Evolutionary conservation across 2,797 vertebrate species (phyloP).

Genomic region (Strix occidentalis): DNA sequence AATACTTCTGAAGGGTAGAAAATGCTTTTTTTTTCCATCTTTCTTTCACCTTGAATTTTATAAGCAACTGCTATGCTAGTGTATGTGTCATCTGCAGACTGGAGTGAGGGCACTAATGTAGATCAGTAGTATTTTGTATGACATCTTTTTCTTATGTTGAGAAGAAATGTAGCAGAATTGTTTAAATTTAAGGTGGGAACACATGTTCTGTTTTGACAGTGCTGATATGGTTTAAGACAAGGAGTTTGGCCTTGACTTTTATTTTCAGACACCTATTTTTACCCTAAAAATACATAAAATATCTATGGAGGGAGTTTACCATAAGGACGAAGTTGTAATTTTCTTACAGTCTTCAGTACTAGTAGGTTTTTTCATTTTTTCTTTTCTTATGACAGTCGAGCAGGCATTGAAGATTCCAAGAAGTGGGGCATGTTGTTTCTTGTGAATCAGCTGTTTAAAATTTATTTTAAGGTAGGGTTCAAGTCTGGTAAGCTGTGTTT

Average conservation of each 20-base stretch:
- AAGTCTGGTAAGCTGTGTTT: not conserved
- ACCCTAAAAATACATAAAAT: not conserved
- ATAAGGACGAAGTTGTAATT: not conserved
- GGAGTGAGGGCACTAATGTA: not conserved
- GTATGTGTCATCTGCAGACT: not conserved
- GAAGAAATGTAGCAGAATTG: not conserved
- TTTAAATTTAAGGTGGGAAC: not conserved
- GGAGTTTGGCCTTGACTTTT: not conserved
- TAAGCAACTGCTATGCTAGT: not conserved
- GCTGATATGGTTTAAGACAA: not conserved
- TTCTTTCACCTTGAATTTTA: not conserved
- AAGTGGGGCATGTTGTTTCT: constrained; percentile 99
- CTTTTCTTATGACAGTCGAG: constrained; percentile 80
- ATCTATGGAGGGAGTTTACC: not conserved
- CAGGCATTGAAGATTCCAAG: constrained; percentile 94
- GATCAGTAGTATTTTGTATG: not conserved
- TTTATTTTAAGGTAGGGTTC: constrained; percentile 93
- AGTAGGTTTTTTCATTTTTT: not conserved
- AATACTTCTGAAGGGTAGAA: not conserved
- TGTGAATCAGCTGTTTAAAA: constrained; percentile 97
- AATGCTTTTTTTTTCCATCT: rapidly evolving
- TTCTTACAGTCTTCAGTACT: not conserved
- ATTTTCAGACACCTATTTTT: not conserved
- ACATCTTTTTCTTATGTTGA: not conserved
- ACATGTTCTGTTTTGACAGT: not conserved